Evolutionary conservation across 2,888 invertebrate genomes (phyloP), one percentile per base, ranked within the genome.

Genomic region (Smittia aterrima): DNA sequence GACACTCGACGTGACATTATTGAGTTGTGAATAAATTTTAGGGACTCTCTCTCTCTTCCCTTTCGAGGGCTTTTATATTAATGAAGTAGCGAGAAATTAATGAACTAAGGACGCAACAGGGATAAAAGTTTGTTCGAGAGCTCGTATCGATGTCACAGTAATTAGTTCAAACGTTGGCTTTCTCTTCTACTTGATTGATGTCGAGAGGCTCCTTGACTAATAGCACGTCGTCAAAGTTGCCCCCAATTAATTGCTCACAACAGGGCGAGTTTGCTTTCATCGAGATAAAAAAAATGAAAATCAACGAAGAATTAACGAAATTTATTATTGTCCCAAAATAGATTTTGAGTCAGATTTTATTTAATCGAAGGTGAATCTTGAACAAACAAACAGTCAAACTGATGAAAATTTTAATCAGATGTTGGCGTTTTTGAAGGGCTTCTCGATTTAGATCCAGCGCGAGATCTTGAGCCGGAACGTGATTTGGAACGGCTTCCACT

Each of bases 371-470:
- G 2, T 4, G 53, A 13, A 11, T 47, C 53, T 6, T 4, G 3
- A 47, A n/a, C n/a, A 18, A n/a, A 47, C 2, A 47, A n/a, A 47
- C 18, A 47, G n/a, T 9, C n/a, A 18, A 11, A 2, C 11, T n/a
- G 53, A 47, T 9, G 11, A 11, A 11, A 38, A 22, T 75, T 78
- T 78, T 6, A 66, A 20, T 66, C 66, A 9, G 66, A 66, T 20
- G 66, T 16, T 40, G 66, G 66, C 0, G 64, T 64, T 9, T 32
- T 32, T 9, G 32, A 32, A 47, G 53, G 53, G 38, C 73, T 67
- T 24, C 80, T 79, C 41, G 84, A 84, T 76, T 81, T 81, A 1
- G 84, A 84, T 41, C 82, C 78, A 27, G 81, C 81, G 41, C 79
- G 79, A 22, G 84, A 83, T 75, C 81, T 82, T 0, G 85, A 84